Base-by-base conservation (phyloP, 1,140 invertebrate species). In the Rhyzopertha dominica region DNA sequence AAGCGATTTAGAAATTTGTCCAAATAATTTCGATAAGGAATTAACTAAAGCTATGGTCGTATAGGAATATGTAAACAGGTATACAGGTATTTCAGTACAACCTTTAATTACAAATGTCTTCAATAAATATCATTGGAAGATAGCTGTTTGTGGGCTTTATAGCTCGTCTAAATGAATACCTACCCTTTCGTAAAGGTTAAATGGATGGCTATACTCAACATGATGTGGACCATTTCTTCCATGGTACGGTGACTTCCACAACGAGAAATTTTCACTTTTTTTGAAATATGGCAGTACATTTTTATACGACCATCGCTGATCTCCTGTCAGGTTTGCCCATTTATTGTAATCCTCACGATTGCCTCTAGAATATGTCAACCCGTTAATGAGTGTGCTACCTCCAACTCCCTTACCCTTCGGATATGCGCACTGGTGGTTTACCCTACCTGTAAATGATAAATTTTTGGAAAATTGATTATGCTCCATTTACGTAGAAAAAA, bases 281-380 rank as follows among this genome's bases (percentile, higher is more conserved):
- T 67, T 69, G 54, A 77, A 82, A 58, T 80, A 81, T 0, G 74
- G 74, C n/a, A 80, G 57, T 4, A 79, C 70, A 2, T 78, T 73
- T 5, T 75, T 62, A 51, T 78, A 86, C 3, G 77, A 75, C 84
- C 84, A 86, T 2, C 78, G 78, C 0, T 58, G 46, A 22, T 81
- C 81, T 0, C 81, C 82, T 2, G 29, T 12, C 0, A 43, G 68
- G 53, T 58, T 75, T n/a, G 22, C 41, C 84, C 84, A 87, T 5
- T 69, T 49, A 55, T 87, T 78, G 53, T 80, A 87, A 56, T 87
- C 82, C 13, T 61, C 49, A 18, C 70, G 73, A 63, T 84, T 80
- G 1, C 84, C 85, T 37, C 84, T 65, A 0, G 81, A 76, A 56
- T 87, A 84, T 10, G 82, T 74, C 80, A 88, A 80, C 9, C 82